Base-by-base conservation (phyloP, 2,888 invertebrate species). In the Caenorhabditis sinica region DNA sequence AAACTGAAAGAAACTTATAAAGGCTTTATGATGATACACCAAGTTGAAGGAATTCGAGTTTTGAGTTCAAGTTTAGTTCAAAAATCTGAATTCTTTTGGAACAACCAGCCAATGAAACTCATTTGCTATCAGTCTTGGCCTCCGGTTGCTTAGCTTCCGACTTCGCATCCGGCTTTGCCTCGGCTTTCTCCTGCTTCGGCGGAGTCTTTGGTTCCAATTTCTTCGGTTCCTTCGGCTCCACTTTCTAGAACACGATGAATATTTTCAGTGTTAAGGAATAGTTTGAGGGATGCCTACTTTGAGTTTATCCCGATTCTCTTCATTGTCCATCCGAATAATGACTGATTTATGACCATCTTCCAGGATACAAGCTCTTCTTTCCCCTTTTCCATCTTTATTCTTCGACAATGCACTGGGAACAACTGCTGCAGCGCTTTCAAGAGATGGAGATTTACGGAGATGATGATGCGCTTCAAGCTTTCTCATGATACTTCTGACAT, bases 271-370 rank as follows among this genome's bases (percentile, higher is more conserved):
- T n/a, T n/a, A n/a, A n/a, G n/a, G 17, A 53, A 17, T 6, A 36
- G 20, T 15, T 63, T 15, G n/a, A 36, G n/a, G 53, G 20, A 33
- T 53, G 20, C 9, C 5, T 6, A 76, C 75, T 30, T 71, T 69
- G 36, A 79, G 53, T 56, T 74, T 73, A 20, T 75, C 71, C n/a
- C 61, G 36, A 28, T 82, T 71, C 60, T 72, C 76, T 36, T 79
- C 83, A 20, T 80, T 80, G 49, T 83, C 83, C 83, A 83, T 83
- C 2, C 60, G 74, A 71, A 83, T 83, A 58, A 83, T 83, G n/a
- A 83, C 79, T 17, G 83, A 83, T 49, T 83, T 79, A 51, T 83
- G 83, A 0, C 79, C 80, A 28, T 79, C 79, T 53, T 83, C 83
- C 25, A 83, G 8, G 33, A 83, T 43, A 13, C 60, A 61, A n/a